A percentile compares a stretch with the other conserved stretches of the same genome.
These are phyloP conservation scores for Aphidoletes aphidimyza DNA, from an alignment of 2,888 invertebrate species.

Conservation along the genomic window DNA sequence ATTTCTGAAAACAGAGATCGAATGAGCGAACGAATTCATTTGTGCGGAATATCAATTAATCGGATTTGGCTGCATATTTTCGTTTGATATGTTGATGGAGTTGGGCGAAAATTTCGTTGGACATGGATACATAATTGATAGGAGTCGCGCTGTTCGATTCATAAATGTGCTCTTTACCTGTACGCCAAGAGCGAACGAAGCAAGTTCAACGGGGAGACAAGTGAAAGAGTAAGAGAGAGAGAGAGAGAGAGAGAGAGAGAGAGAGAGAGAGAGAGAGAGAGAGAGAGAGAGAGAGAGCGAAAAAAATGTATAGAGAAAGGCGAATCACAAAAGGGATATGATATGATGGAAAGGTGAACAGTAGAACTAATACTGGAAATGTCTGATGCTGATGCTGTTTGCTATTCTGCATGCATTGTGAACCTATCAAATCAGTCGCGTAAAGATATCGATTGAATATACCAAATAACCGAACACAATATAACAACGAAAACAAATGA, in stretches of 20 bases:
- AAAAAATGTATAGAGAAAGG: too few relatives aligned
- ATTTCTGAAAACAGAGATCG: neutral
- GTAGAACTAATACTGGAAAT: conserved; percentile 37
- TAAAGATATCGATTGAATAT: conserved; percentile 51
- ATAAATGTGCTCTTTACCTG: conserved; percentile 44
- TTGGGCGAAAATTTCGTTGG: conserved; percentile 44
- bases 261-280: neutral
- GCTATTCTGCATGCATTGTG: conserved; percentile 49
- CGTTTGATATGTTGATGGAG: conserved; percentile 51
- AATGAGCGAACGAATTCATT: conserved; percentile 3
- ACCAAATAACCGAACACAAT: conserved; percentile 51
- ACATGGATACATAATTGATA: conserved; percentile 51
- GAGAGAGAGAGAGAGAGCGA: neutral
- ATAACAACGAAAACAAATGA: conserved; percentile 51
- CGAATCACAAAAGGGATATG: conserved; percentile 38
- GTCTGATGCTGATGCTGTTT: conserved; percentile 47
- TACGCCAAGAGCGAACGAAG: too few relatives aligned
- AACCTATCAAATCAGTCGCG: conserved; percentile 48
- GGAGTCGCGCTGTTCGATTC: conserved; percentile 49
- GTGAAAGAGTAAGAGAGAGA: too few relatives aligned
- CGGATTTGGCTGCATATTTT: conserved; percentile 51
- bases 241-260: too few relatives aligned
- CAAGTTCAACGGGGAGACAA: too few relatives aligned
- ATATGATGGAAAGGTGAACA: conserved; percentile 50
- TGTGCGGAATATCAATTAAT: conserved; percentile 51